A percentile compares a stretch with the other conserved stretches of the same genome.
These are phyloP conservation scores for Vireo griseus DNA, from an alignment of 2,797 vertebrate species.

Conservation along the genomic window DNA sequence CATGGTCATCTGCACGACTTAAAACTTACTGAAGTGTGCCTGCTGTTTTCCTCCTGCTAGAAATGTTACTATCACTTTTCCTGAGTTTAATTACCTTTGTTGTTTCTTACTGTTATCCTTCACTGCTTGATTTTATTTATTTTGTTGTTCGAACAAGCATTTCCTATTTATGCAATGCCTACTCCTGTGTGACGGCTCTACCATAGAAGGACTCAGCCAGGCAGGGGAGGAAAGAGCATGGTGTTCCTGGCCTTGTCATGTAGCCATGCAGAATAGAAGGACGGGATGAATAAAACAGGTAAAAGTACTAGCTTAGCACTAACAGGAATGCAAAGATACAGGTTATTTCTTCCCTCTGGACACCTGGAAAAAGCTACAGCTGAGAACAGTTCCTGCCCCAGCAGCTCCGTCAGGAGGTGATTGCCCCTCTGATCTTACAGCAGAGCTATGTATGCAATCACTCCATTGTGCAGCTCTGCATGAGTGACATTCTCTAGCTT, in stretches of 20 bases:
- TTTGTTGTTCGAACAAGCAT: not conserved
- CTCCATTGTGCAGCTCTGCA: not conserved
- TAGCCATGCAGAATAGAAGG: not conserved
- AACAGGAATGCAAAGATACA: not conserved
- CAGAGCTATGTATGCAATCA: not conserved
- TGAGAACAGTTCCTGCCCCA: not conserved
- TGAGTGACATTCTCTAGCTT: not conserved
- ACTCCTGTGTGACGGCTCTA: not conserved
- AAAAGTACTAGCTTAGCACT: not conserved
- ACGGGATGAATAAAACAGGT: not conserved
- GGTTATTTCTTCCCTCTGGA: not conserved
- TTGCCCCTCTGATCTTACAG: not conserved
- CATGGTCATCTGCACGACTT: not conserved
- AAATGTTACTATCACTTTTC: not conserved
- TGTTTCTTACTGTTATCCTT: not conserved
- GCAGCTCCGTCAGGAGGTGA: fast-evolving
- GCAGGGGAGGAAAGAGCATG: not conserved
- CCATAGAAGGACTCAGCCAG: not conserved
- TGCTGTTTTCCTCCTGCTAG: not conserved
- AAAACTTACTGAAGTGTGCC: not conserved
- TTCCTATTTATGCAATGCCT: not conserved
- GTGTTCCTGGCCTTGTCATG: not conserved
- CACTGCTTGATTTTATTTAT: not conserved
- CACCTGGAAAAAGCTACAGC: not conserved
- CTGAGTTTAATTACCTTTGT: not conserved